These are phyloP conservation scores for Coecobrya sp. DNA, from an alignment of 2,888 invertebrate genomes.

Conservation along the genomic window DNA sequence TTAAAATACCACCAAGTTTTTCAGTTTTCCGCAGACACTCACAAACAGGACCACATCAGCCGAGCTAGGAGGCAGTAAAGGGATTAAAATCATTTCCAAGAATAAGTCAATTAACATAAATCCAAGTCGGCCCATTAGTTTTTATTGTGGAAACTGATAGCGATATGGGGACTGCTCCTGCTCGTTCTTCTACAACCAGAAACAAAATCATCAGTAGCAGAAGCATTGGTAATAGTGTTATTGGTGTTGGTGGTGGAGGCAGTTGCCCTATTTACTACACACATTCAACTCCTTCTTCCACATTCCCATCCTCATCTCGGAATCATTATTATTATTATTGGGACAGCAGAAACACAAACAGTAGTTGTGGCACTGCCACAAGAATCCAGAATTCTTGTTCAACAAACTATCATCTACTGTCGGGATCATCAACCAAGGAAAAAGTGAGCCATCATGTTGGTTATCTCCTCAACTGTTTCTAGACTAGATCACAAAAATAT, in stretches of 20 bases:
- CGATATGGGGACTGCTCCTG: slow-evolving; percentile 71
- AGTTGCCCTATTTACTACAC: slow-evolving; percentile 54
- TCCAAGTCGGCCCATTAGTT: slow-evolving; percentile 80
- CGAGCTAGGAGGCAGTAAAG: slow-evolving; percentile 57
- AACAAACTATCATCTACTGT: slow-evolving; percentile 50
- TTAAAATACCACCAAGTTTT: background rate
- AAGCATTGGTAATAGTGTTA: slow-evolving; percentile 56
- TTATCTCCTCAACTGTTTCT: slow-evolving; percentile 9
- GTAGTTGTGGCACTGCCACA: background rate
- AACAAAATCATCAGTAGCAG: slow-evolving; percentile 42
- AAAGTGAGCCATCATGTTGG: slow-evolving; percentile 29
- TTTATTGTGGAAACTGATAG: slow-evolving; percentile 77
- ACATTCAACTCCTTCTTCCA: slow-evolving; percentile 2
- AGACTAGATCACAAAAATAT: background rate
- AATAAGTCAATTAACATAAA: slow-evolving; percentile 80
- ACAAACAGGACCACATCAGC: background rate
- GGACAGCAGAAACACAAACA: slow-evolving; percentile 40
- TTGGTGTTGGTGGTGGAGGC: slow-evolving; percentile 55
- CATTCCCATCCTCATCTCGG: slow-evolving; percentile 19
- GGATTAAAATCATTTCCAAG: slow-evolving; percentile 78
- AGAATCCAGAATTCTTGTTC: slow-evolving; percentile 16
- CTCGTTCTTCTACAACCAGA: slow-evolving; percentile 4
- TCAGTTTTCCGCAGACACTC: slow-evolving; percentile 13
- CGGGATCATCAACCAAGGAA: slow-evolving; percentile 58
- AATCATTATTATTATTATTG: slow-evolving; percentile 49